Percentiles rank a stretch among this genome's conserved stretches.
These are phyloP conservation scores for Drosophila subobscura DNA, from an alignment of 1,140 invertebrate genomes.

Conservation along the genomic window DNA sequence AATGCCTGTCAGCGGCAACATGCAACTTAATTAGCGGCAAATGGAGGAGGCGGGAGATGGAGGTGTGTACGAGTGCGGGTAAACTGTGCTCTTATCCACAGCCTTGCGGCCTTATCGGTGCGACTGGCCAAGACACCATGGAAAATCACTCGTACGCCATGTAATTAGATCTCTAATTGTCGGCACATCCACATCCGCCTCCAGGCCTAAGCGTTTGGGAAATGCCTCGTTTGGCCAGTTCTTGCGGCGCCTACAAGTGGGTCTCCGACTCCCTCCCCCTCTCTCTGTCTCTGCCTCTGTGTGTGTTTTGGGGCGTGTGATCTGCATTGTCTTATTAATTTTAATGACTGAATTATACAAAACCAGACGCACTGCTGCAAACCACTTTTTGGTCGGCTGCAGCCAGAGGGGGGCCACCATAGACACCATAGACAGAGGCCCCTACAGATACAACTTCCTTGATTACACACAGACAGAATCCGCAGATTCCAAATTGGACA, in stretches of 20 bases:
- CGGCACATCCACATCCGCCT: conserved; percentile 35
- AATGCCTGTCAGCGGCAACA: conserved; percentile 50
- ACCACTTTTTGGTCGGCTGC: conserved; percentile 26
- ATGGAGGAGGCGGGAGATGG: not conserved
- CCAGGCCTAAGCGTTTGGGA: conserved; percentile 34
- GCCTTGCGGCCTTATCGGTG: conserved; percentile 30
- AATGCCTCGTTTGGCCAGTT: conserved; percentile 42
- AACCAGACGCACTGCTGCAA: conserved; percentile 26
- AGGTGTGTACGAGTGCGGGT: no score
- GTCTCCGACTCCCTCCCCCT: no score
- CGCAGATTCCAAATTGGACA: not conserved
- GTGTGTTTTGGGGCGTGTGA: conserved; percentile 34
- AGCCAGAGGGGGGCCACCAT: not conserved
- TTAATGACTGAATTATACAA: conserved; percentile 69
- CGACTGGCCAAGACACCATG: conserved; percentile 31
- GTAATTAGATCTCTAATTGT: conserved; percentile 53
- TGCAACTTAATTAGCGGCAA: conserved; percentile 65
- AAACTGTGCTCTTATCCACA: conserved; percentile 26
- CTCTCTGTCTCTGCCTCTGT: not conserved
- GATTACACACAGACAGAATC: conserved; percentile 32
- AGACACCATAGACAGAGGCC: conserved; percentile 1
- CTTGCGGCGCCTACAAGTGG: conserved; percentile 16
- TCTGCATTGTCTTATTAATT: conserved; percentile 69
- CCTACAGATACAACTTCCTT: conserved; percentile 32
- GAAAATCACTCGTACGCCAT: conserved; percentile 55